phyloP scores from a whole-genome alignment of 92 coral and sea anemone species.

The Zoanthus sociatus region DNA sequence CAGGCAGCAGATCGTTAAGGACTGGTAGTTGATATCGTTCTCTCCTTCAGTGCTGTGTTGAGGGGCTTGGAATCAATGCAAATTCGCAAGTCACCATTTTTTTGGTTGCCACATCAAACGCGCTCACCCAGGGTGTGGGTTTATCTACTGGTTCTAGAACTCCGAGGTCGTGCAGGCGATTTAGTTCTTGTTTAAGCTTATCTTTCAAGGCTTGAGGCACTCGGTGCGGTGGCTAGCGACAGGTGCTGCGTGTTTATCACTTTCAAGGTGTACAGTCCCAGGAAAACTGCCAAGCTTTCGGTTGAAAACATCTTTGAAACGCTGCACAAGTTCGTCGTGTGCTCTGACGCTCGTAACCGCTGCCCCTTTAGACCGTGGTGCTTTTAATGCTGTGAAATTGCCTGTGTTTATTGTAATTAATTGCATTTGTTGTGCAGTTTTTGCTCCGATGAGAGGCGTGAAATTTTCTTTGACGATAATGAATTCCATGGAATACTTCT shows the following conservation, averaged over 20 bases:
- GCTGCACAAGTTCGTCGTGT: no score
- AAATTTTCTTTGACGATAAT: conserved; percentile 49
- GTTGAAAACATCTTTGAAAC: no score
- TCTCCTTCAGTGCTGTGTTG: conserved; percentile 38
- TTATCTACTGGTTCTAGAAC: conserved; percentile 43
- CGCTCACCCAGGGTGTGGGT: conserved; percentile 63
- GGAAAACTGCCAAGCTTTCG: no score
- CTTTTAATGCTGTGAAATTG: conserved; percentile 34
- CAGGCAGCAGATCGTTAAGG: no score
- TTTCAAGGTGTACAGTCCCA: no score
- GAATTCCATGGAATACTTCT: conserved; percentile 63
- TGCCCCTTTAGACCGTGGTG: neutral
- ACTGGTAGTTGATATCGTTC: conserved; percentile 17
- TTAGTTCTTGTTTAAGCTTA: no score
- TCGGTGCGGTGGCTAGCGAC: no score
- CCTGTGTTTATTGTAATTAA: conserved; percentile 44
- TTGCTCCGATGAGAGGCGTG: conserved; percentile 59
- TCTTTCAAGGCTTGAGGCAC: no score
- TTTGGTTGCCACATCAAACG: conserved; percentile 48
- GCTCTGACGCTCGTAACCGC: no score
- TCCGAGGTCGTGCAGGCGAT: no score
- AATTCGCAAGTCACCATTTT: conserved; percentile 1
- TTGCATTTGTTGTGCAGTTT: neutral
- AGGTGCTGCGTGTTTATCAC: no score
- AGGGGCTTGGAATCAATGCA: neutral